Evolutionary conservation across 2,113 vertebrate species (phyloP).

Genomic region (Chamaetylas fuelleborni): DNA sequence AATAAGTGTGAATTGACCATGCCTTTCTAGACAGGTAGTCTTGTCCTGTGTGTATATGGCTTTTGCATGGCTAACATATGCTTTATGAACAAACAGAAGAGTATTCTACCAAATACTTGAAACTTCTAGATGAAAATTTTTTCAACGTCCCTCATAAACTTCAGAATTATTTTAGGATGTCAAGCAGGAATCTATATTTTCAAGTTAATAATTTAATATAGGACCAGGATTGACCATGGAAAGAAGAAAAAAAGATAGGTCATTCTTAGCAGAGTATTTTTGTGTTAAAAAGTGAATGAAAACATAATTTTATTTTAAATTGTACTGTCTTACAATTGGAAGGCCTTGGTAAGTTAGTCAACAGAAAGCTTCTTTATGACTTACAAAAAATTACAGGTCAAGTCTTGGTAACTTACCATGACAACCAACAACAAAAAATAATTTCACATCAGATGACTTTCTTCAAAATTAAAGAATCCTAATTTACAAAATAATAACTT

Average conservation of each 20-base stretch:
- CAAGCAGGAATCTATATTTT: neutral
- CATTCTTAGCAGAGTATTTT: neutral
- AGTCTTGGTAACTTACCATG: neutral
- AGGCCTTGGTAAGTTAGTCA: neutral
- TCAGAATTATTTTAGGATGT: neutral
- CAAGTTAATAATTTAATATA: neutral
- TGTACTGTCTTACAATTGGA: neutral
- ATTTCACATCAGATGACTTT: neutral
- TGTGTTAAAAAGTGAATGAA: neutral
- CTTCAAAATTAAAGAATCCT: neutral
- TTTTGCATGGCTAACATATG: slow-evolving; percentile 21
- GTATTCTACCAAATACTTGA: neutral
- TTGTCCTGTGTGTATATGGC: neutral
- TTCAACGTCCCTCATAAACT: neutral
- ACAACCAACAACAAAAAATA: neutral
- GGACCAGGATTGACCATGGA: neutral
- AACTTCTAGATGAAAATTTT: neutral
- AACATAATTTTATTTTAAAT: neutral
- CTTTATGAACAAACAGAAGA: neutral
- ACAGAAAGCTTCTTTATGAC: neutral
- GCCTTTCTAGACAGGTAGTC: neutral
- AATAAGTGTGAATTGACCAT: neutral
- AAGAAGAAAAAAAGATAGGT: neutral
- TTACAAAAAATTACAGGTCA: neutral
- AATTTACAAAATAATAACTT: neutral